A percentile compares a stretch with the other conserved stretches of the same genome.
These are phyloP conservation scores for Palythoa caribaeorum DNA, from an alignment of 92 coral and sea anemone species.

Conservation along the genomic window DNA sequence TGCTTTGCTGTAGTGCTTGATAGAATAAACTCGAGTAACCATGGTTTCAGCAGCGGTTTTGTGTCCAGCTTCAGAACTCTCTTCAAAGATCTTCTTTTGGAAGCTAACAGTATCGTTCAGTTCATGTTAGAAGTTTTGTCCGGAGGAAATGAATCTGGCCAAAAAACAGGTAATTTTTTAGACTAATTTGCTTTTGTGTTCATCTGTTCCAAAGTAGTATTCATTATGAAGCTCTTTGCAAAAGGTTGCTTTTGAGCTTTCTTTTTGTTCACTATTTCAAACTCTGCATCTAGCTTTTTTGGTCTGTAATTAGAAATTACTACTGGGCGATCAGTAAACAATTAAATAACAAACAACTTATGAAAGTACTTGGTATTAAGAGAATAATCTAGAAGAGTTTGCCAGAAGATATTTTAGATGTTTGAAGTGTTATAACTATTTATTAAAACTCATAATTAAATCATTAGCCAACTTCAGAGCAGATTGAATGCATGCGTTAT, in stretches of 20 bases:
- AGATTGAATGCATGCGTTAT: no score
- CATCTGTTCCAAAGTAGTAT: not conserved
- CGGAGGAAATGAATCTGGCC: slow-evolving; percentile 53
- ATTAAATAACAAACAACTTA: no score
- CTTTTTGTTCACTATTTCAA: no score
- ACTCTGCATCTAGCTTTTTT: no score
- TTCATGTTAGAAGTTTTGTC: slow-evolving; percentile 63
- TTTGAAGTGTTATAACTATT: no score
- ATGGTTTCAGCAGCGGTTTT: slow-evolving; percentile 3
- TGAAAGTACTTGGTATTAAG: no score
- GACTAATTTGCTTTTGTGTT: not conserved
- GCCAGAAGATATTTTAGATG: no score
- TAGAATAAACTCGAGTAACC: not conserved
- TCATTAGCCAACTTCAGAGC: not conserved
- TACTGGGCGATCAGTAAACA: no score
- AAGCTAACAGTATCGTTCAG: slow-evolving; percentile 58
- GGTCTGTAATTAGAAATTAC: no score
- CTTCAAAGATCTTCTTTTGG: slow-evolving; percentile 39
- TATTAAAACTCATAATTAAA: no score
- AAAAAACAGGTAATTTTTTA: slow-evolving; percentile 40
- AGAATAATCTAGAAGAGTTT: no score
- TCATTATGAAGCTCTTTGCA: not conserved
- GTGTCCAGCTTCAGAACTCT: slow-evolving; percentile 42
- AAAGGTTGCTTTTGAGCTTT: not conserved
- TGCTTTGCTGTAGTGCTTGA: slow-evolving; percentile 34